Evolutionary conservation across 1,140 invertebrate genomes (phyloP).

Genomic region (Heliconius nattereri): DNA sequence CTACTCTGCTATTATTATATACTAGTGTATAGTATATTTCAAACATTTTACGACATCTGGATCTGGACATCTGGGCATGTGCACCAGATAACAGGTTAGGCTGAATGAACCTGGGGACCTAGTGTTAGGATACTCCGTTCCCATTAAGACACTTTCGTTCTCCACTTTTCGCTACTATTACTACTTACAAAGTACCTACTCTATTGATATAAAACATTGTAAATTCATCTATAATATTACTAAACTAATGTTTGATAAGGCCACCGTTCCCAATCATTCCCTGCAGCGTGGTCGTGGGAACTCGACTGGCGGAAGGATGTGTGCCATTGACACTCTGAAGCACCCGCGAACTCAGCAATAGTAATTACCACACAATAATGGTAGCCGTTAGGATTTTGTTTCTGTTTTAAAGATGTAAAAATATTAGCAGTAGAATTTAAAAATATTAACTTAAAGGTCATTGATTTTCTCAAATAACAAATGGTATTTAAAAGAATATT

Average conservation of each 20-base stretch:
- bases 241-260: not conserved
- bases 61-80: too few species aligned
- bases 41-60: not conserved
- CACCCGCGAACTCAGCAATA: slow-evolving; percentile 15
- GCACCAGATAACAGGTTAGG: too few species aligned
- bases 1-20: too few species aligned
- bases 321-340: slow-evolving; percentile 44
- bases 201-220: not conserved
- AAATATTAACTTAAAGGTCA: too few species aligned
- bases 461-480: too few species aligned
- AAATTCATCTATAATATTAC: not conserved
- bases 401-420: not conserved
- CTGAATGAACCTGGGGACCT: too few species aligned
- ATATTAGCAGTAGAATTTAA: too few species aligned
- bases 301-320: slow-evolving; percentile 56
- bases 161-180: too few species aligned
- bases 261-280: not conserved
- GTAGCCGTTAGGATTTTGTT: not conserved
- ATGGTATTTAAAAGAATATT: too few species aligned
- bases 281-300: slow-evolving; percentile 50
- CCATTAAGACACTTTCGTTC: too few species aligned
- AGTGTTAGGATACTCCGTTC: too few species aligned
- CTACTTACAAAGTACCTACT: too few species aligned
- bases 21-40: not conserved
- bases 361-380: slow-evolving; percentile 19